phyloP scores from a whole-genome alignment of 2,888 invertebrate genomes.

The Hirudinaria manillensis region DNA sequence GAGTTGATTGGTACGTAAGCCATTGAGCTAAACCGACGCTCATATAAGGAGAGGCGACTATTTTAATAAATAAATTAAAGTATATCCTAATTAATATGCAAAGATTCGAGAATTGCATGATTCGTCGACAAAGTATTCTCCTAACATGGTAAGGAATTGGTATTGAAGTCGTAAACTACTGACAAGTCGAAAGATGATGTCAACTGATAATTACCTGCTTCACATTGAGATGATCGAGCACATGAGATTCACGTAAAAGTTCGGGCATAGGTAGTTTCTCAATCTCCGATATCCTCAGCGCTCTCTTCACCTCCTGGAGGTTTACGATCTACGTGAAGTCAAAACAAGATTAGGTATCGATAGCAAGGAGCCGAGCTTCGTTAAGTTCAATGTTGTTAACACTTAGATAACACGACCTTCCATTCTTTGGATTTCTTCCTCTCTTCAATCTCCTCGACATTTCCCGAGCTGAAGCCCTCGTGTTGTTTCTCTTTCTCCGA shows the following conservation, averaged over 20 bases:
- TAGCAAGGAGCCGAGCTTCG: background rate
- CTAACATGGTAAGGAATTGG: no score
- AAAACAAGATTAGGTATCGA: background rate
- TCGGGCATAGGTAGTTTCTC: conserved; percentile 69
- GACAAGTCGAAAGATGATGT: background rate
- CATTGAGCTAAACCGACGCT: no score
- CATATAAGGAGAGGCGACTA: no score
- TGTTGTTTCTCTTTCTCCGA: background rate
- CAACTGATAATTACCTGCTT: conserved; percentile 41
- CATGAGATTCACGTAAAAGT: conserved; percentile 77
- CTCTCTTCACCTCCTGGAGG: conserved; percentile 52
- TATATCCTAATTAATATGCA: no score
- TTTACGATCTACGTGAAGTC: conserved; percentile 53
- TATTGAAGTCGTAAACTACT: background rate
- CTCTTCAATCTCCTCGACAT: conserved; percentile 12
- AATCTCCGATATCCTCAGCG: conserved; percentile 51
- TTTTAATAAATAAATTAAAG: no score
- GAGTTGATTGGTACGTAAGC: no score
- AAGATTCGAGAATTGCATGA: no score
- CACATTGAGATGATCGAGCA: conserved; percentile 71
- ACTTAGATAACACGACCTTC: conserved; percentile 5
- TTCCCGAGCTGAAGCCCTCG: no score
- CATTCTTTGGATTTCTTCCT: conserved; percentile 17
- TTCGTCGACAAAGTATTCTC: no score
- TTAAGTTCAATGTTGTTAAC: background rate